These are phyloP conservation scores for Dusona sp. DNA, from an alignment of 2,888 invertebrate species.

Conservation along the genomic window DNA sequence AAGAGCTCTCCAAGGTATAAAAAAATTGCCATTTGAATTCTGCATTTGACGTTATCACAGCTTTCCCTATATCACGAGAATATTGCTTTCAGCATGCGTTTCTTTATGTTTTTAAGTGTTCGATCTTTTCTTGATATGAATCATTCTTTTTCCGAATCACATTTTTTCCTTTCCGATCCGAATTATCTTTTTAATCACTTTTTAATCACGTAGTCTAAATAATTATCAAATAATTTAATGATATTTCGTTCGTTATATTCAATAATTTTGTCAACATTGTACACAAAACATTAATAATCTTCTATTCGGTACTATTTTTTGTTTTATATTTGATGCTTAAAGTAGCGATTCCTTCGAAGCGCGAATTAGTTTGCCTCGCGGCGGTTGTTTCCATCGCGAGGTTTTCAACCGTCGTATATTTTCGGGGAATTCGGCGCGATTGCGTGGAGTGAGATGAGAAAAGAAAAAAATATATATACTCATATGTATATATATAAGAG, in stretches of 20 bases:
- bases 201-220: too few relatives aligned
- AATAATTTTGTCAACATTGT: neutral
- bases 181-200: too few relatives aligned
- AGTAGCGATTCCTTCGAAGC: constrained; percentile 20
- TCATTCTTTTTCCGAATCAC: neutral
- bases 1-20: neutral
- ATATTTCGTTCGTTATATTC: neutral
- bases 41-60: neutral
- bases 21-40: neutral
- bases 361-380: constrained; percentile 34
- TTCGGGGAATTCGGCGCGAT: constrained; percentile 60
- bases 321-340: neutral
- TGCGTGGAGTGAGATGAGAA: constrained; percentile 34
- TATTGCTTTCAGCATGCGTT: neutral
- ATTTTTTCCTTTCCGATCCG: too few relatives aligned
- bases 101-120: neutral
- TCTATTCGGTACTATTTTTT: neutral
- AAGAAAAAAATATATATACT: constrained; percentile 29
- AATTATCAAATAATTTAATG: too few relatives aligned
- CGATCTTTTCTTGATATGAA: neutral
- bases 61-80: neutral
- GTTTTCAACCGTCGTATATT: constrained; percentile 44
- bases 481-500: neutral
- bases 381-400: constrained; percentile 19
- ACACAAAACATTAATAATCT: neutral